Evolutionary conservation across 2,113 vertebrate genomes (phyloP).

Genomic region (Clinocottus analis): DNA sequence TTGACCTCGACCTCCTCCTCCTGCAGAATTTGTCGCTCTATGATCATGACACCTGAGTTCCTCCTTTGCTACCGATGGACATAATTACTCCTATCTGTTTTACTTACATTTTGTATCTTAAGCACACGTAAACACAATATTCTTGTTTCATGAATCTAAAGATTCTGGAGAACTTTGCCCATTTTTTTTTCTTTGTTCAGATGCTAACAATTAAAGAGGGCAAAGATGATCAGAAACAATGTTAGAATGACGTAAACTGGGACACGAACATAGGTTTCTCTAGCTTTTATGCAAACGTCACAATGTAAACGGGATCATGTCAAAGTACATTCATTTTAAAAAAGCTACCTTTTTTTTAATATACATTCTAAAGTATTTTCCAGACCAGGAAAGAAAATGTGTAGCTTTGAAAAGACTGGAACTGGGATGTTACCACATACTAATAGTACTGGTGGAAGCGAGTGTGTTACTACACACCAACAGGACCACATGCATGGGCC

Average conservation of each 20-base stretch:
- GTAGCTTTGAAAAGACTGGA: neutral
- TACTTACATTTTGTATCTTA: neutral
- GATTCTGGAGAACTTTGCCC: neutral
- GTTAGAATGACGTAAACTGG: neutral
- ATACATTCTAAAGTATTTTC: neutral
- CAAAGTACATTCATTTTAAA: neutral
- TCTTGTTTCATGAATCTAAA: neutral
- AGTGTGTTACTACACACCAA: conserved; percentile 6
- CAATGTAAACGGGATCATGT: neutral
- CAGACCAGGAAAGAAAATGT: neutral
- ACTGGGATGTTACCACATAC: conserved; percentile 5
- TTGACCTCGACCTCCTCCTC: neutral
- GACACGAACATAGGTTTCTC: neutral
- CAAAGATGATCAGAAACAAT: no score
- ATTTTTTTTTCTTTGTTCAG: neutral
- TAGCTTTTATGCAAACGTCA: neutral
- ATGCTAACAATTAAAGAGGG: neutral
- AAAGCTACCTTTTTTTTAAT: neutral
- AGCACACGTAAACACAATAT: neutral
- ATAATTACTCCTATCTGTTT: neutral
- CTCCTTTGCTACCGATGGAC: no score
- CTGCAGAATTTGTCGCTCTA: neutral
- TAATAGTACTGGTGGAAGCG: neutral
- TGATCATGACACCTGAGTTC: neutral
- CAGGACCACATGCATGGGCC: conserved; percentile 19